phyloP scores from a whole-genome alignment of 2,888 invertebrate genomes.

The Pristionchus fissidentatus region DNA sequence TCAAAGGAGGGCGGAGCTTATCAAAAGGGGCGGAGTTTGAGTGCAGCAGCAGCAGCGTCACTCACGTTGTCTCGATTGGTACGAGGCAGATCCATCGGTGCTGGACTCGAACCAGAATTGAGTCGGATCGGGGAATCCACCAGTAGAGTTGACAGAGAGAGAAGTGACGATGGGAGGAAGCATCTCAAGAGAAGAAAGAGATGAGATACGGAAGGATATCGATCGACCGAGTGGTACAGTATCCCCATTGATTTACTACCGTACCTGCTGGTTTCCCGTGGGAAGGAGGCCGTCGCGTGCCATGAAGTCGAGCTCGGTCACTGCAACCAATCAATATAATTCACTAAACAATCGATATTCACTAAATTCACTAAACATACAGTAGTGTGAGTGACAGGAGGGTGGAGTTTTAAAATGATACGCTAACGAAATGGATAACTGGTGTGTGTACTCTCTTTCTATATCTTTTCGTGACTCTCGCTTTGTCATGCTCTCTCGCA shows the following conservation, averaged over 20 bases:
- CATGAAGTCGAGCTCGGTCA: slow-evolving; percentile 48
- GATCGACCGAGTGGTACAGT: background rate
- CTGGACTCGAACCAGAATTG: slow-evolving; percentile 45
- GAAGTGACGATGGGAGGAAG: slow-evolving; percentile 7
- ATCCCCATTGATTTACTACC: background rate
- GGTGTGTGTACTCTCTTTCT: too few relatives aligned
- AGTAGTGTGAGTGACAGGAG: too few relatives aligned
- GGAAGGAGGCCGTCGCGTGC: slow-evolving; percentile 28
- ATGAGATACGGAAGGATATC: background rate
- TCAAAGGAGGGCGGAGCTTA: too few relatives aligned
- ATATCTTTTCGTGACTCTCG: too few relatives aligned
- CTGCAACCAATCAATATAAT: slow-evolving; percentile 6
- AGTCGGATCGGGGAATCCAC: slow-evolving; percentile 39
- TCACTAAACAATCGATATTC: background rate
- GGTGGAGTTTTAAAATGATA: too few relatives aligned
- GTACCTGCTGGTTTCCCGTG: slow-evolving; percentile 19
- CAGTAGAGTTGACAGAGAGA: slow-evolving; percentile 26
- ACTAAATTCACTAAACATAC: background rate
- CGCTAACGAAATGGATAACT: too few relatives aligned
- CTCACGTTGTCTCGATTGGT: slow-evolving; percentile 45
- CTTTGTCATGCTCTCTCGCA: too few relatives aligned
- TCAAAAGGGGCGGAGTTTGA: too few relatives aligned
- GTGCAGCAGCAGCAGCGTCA: background rate
- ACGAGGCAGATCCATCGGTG: slow-evolving; percentile 16
- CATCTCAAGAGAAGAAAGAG: background rate